These are phyloP conservation scores for Sarcophaga carnaria DNA, from an alignment of 2,888 invertebrate genomes.

Conservation along the genomic window DNA sequence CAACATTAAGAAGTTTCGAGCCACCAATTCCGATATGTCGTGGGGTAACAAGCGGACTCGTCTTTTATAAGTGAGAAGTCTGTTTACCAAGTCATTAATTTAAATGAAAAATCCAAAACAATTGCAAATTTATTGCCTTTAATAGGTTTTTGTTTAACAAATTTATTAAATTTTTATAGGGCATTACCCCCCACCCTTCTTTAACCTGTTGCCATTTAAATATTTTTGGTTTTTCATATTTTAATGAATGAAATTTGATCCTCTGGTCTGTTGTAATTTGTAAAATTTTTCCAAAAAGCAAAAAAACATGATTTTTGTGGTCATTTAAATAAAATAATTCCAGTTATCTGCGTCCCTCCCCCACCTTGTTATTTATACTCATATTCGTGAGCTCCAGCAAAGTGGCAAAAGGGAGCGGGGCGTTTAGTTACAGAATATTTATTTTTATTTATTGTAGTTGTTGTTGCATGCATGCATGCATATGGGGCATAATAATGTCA, in stretches of 20 bases:
- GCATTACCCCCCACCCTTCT: neutral
- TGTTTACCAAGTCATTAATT: too few species aligned
- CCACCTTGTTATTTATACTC: too few species aligned
- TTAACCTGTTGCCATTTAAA: neutral
- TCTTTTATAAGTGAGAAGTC: too few species aligned
- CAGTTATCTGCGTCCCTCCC: too few species aligned
- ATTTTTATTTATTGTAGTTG: too few species aligned
- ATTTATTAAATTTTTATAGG: neutral
- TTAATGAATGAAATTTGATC: neutral
- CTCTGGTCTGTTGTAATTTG: constrained; percentile 47
- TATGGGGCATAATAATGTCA: constrained; percentile 54
- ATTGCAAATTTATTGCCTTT: neutral
- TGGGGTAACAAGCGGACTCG: too few species aligned
- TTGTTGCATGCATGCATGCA: too few species aligned
- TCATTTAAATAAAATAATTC: constrained; percentile 66
- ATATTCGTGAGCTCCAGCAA: too few species aligned
- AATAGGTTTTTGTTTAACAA: neutral
- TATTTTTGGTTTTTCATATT: neutral
- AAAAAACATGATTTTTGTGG: constrained; percentile 63
- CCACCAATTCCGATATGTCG: too few species aligned
- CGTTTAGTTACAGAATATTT: too few species aligned
- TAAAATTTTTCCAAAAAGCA: constrained; percentile 27
- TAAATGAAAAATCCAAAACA: too few species aligned
- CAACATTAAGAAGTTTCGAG: too few species aligned
- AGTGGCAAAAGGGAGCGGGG: neutral